Percentiles rank a stretch among this genome's conserved stretches.
These are phyloP conservation scores for Hyles euphorbiae DNA, from an alignment of 1,140 invertebrate species.

Conservation along the genomic window DNA sequence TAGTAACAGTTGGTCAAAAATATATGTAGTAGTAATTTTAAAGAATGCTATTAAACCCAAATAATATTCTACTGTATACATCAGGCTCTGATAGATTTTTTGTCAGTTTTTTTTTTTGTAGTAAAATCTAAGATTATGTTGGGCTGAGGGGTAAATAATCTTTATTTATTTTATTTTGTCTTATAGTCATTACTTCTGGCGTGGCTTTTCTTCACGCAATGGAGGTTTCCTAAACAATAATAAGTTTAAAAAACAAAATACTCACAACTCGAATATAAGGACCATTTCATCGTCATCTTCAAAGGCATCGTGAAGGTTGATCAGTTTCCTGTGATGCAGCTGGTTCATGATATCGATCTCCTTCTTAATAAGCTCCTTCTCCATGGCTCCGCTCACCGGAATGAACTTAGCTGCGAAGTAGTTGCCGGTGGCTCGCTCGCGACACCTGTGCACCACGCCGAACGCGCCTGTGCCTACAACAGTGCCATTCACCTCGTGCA, in stretches of 20 bases:
- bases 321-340: constrained; percentile 96
- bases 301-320: constrained; percentile 98
- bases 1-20: no score
- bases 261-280: constrained; percentile 98
- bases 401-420: constrained; percentile 99
- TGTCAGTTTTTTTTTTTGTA: no score
- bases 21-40: no score
- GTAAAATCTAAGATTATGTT: no score
- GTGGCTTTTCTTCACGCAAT: no score
- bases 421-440: constrained; percentile 96
- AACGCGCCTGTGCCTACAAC: constrained; percentile 94
- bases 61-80: no score
- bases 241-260: constrained; percentile 27
- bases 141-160: no score
- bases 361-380: constrained; percentile 97
- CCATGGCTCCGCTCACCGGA: constrained; percentile 94
- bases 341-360: constrained; percentile 99
- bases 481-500: constrained; percentile 31
- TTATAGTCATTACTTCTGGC: no score
- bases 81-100: no score
- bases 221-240: neutral
- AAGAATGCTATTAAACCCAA: no score
- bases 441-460: constrained; percentile 97
- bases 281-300: constrained; percentile 99
- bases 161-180: no score